Base-by-base conservation (phyloP, 2,888 invertebrate genomes). In the Watsonalla cultraria region DNA sequence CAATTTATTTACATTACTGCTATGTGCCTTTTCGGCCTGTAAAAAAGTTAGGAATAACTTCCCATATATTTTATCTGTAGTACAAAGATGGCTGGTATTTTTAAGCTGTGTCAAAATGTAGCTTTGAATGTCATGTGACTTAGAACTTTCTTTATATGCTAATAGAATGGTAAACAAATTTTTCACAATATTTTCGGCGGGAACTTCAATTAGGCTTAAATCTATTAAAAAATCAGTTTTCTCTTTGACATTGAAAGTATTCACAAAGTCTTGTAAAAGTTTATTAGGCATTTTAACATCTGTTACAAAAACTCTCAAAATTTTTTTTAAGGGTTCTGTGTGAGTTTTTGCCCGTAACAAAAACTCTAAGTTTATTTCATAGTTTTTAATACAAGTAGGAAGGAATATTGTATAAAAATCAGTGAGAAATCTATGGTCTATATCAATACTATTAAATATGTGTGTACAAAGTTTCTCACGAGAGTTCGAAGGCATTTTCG, bases 21-120 rank as follows among this genome's bases (percentile, higher is more conserved):
- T 61, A 0, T 60, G 39, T n/a, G 13, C 47, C n/a, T 73, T 80
- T 39, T 74, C 71, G 2, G 63, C 56, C 59, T 86, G 81, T 9
- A 89, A 56, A 62, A 62, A 86, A 0, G 65, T 50, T 0, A 86
- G 55, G 5, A 89, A 58, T 0, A 88, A 56, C 7, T 76, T 66
- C 0, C 89, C 89, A 67, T 76, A 90, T 6, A 70, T 75, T 49
- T 76, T 82, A 39, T 89, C 76, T 0, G 54, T 57, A 0, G 35
- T 35, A 61, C 81, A 86, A 11, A 34, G 13, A 0, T 64, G 34
- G 0, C 69, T 59, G 47, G 68, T 56, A 13, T 62, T 57, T 15
- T 68, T 53, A 5, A 89, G 52, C 13, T 70, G 59, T 1, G 57
- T 50, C 7, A 72, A 60, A 11, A 88, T 62, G 39, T 61, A 79